Base-by-base conservation (phyloP, 2,888 invertebrate genomes). In the Drosophila parthenogenetica region DNA sequence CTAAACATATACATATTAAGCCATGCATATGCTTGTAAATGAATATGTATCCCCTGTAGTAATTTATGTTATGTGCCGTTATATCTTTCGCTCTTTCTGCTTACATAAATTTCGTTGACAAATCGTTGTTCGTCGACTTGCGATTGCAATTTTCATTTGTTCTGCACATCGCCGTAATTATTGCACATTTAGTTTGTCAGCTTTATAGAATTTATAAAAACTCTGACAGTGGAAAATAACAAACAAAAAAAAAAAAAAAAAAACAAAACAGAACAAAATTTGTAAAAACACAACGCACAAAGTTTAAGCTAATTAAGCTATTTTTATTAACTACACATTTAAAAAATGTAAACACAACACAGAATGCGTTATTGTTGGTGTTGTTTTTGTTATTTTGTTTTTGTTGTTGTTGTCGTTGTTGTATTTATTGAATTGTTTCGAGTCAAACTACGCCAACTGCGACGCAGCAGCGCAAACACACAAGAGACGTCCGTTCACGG, bases 401-500 rank as follows among this genome's bases (percentile, higher is more conserved):
- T 60, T 71, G 63, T 66, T 69, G 54, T 77, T 69, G 57, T 70
- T 68, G 67, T 69, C 69, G 50, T 69, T 57, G 43, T 63, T 76
- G 53, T 57, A 51, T 73, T 63, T 59, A 62, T 67, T 71, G 55
- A 63, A 57, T 78, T 74, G 68, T 78, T 66, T 77, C 61, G 71
- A 77, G 58, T 78, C 62, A 57, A 79, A 79, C 66, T 67, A 81
- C 81, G 86, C 82, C 50, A 79, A 79, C 86, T 81, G 85, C 82
- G 73, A 85, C 77, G 80, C 73, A 79, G 86, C 86, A 69, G 78
- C 82, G 77, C 79, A 51, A 77, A 65, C 46, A 48, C 48, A 58
- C 39, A 37, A 57, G 57, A 46, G 63, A 84, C 80, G 80, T 76
- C 79, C 85, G 76, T 68, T 85, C 77, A 76, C 82, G 79, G 71